A percentile compares a stretch with the other conserved stretches of the same genome.
These are phyloP conservation scores for Thamnophis sirtalis DNA, from an alignment of 2,113 vertebrate genomes.

Conservation along the genomic window DNA sequence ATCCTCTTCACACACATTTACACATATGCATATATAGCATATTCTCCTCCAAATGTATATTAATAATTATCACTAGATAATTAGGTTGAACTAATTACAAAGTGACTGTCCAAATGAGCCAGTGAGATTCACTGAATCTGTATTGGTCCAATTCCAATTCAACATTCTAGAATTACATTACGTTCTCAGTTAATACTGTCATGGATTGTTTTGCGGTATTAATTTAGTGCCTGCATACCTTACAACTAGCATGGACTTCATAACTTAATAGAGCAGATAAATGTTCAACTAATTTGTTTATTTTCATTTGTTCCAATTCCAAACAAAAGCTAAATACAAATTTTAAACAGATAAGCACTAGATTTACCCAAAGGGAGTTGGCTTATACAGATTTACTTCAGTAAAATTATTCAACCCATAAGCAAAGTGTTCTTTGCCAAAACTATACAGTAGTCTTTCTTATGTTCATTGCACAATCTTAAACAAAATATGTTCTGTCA, in stretches of 20 bases:
- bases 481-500: conserved; percentile 72
- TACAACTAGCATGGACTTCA: background rate
- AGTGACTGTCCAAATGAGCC: background rate
- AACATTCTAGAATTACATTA: background rate
- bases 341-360: conserved; percentile 79
- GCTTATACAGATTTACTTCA: conserved; percentile 81
- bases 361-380: conserved; percentile 78
- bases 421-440: conserved; percentile 77
- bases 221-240: background rate
- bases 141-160: background rate
- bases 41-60: background rate
- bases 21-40: background rate
- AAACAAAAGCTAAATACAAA: conserved; percentile 82
- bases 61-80: background rate
- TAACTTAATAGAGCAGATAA: conserved; percentile 39
- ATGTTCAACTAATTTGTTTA: conserved; percentile 80
- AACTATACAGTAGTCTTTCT: conserved; percentile 81
- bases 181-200: background rate
- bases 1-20: background rate
- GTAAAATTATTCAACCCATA: conserved; percentile 77
- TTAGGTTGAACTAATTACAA: background rate
- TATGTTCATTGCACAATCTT: conserved; percentile 76
- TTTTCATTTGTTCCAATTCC: conserved; percentile 74
- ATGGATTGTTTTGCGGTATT: background rate
- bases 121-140: background rate